Conservation (phyloP, 2,113 vertebrate genomes). For the Pteruthius melanotis region DNA sequence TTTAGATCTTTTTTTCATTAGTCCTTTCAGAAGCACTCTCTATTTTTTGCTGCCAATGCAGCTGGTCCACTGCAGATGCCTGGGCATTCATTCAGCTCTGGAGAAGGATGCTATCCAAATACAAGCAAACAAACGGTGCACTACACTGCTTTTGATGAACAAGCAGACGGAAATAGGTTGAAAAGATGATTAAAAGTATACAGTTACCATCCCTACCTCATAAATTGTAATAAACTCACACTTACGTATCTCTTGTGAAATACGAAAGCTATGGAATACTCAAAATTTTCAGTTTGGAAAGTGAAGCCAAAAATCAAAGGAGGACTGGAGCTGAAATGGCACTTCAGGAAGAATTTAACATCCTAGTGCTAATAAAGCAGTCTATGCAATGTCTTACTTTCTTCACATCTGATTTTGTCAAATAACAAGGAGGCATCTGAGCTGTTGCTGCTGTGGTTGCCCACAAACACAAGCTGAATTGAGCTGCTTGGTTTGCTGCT, state of each 20-base stretch:
- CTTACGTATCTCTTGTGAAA: neutral
- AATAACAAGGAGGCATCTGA: neutral
- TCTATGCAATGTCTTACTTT: neutral
- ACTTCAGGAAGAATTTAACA: neutral
- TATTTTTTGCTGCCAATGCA: slow-evolving; percentile 29
- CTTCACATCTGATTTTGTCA: neutral
- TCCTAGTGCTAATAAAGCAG: neutral
- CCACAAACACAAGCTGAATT: neutral
- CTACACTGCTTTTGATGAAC: neutral
- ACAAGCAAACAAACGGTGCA: neutral
- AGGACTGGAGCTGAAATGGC: neutral
- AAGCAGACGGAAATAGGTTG: neutral
- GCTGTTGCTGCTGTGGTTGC: neutral
- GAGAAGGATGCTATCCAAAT: neutral
- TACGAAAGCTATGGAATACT: neutral
- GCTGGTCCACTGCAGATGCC: slow-evolving; percentile 11
- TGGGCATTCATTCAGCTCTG: neutral
- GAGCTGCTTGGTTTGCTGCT: neutral
- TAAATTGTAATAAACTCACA: neutral
- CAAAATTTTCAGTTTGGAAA: neutral
- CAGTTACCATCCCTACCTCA: neutral
- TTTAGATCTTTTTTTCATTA: neutral
- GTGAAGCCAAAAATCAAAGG: neutral
- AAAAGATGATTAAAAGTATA: neutral
- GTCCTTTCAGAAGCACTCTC: neutral